Evolutionary conservation across 2,113 vertebrate genomes (phyloP), one percentile per base, ranked within the genome.

Genomic region (Ia io): DNA sequence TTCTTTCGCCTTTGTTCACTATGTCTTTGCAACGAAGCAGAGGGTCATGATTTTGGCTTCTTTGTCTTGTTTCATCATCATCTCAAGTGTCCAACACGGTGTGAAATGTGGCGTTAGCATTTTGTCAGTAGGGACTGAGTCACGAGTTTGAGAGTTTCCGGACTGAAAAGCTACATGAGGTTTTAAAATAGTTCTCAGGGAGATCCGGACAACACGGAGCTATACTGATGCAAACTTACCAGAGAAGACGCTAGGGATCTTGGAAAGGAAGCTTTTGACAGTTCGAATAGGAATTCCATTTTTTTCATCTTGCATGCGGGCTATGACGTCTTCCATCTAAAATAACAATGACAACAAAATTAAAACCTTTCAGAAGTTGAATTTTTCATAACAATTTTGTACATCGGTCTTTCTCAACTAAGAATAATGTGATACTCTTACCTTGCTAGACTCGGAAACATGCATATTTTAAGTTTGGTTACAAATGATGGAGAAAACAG

Each of bases 171-270:
- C 47, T 49, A 12, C 12, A 13, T 2, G 47, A 49, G 37, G 37
- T 37, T 37, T 37, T 37, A 3, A 37, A 37, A 37, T 37, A 37
- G 37, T 37, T 37, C 37, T 37, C 37, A 4, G 37, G 37, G 37
- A 37, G 37, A 37, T 37, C 37, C 37, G 37, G 37, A 37, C 37
- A 12, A 49, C 49, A 17, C 49, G 17, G 16, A 79, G 11, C 59
- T 20, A 17, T 1, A 28, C 8, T 10, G 25, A 47, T 3, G 11
- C 42, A 53, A 32, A 95, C 99, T 99, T 99, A 99, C 99, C 99
- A 97, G 99, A 99, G 98, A 99, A 99, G 97, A 99, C 99, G 97
- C 99, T 99, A 93, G 99, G 99, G 91, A 99, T 99, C 99, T 99
- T 99, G 98, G 99, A 99, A 96, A 99, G 99, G 98, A 99, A 99